phyloP scores from a whole-genome alignment of 2,797 vertebrate species.

The Gallinago solitaria region DNA sequence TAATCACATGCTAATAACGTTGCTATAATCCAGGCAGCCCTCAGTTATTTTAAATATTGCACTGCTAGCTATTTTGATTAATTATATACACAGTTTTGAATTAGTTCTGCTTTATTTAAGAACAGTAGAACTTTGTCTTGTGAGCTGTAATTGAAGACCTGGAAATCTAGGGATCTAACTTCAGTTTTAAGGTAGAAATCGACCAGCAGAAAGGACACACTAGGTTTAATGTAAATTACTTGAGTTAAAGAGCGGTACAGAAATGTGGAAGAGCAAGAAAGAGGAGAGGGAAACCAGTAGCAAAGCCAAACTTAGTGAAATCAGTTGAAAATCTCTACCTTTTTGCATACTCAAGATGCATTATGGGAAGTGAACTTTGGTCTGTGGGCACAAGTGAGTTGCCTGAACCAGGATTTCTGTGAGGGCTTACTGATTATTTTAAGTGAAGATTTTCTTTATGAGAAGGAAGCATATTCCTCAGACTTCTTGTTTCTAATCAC shows the following conservation, averaged over 20 bases:
- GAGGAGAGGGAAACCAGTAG: background rate
- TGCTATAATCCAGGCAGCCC: slow-evolving; percentile 35
- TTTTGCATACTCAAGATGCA: background rate
- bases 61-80: slow-evolving; percentile 52
- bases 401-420: background rate
- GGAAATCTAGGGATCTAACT: background rate
- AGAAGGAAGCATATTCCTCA: background rate
- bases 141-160: slow-evolving; percentile 44
- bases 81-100: slow-evolving; percentile 35
- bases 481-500: background rate
- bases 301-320: background rate
- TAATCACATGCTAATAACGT: slow-evolving; percentile 68
- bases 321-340: background rate
- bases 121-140: slow-evolving; percentile 31
- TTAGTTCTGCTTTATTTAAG: slow-evolving; percentile 58
- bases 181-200: background rate
- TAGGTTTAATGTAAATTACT: background rate
- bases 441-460: background rate
- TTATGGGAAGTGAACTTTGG: background rate
- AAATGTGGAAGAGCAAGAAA: background rate
- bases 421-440: background rate
- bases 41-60: slow-evolving; percentile 50
- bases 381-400: background rate
- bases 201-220: background rate
- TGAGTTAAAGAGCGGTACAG: background rate